phyloP scores from a whole-genome alignment of 2,797 vertebrate genomes.

The Poecilia gillii region DNA sequence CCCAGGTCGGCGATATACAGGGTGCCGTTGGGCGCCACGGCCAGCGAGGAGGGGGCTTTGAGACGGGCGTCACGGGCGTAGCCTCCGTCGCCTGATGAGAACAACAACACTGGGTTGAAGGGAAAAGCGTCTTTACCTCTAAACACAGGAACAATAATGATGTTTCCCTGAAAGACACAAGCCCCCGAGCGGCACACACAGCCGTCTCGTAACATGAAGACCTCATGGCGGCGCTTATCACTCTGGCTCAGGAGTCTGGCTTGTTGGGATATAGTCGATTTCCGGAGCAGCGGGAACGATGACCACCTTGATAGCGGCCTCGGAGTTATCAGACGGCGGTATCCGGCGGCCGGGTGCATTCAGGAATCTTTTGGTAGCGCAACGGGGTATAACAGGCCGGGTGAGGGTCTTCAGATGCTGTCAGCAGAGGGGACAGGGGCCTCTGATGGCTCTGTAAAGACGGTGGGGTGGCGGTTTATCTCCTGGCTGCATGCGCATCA shows the following conservation, averaged over 20 bases:
- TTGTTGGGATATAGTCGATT: conserved; percentile 41
- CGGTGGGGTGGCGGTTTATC: conserved; percentile 72
- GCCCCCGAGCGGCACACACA: conserved; percentile 13
- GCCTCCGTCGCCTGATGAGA: conserved; percentile 88
- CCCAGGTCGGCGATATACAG: conserved; percentile 93
- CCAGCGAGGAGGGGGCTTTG: conserved; percentile 92
- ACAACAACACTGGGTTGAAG: conserved; percentile 22
- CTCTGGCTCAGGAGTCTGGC: conserved; percentile 60
- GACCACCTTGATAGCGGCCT: conserved; percentile 71
- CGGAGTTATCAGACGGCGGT: conserved; percentile 63
- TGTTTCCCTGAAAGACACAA: conserved; percentile 13
- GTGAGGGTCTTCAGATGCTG: conserved; percentile 73
- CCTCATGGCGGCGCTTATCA: conserved; percentile 61
- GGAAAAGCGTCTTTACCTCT: neutral
- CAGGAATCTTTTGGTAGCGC: conserved; percentile 58
- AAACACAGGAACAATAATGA: neutral
- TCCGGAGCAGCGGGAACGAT: conserved; percentile 46
- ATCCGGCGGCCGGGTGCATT: conserved; percentile 59
- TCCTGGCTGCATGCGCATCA: conserved; percentile 62
- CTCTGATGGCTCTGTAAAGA: conserved; percentile 61
- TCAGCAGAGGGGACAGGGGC: conserved; percentile 60
- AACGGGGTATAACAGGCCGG: conserved; percentile 52
- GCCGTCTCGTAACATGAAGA: conserved; percentile 33
- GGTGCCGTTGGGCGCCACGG: conserved; percentile 91
- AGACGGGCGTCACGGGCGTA: conserved; percentile 94